These are phyloP conservation scores for Paramuricea clavata DNA, from an alignment of 92 coral and sea anemone genomes.

Conservation along the genomic window DNA sequence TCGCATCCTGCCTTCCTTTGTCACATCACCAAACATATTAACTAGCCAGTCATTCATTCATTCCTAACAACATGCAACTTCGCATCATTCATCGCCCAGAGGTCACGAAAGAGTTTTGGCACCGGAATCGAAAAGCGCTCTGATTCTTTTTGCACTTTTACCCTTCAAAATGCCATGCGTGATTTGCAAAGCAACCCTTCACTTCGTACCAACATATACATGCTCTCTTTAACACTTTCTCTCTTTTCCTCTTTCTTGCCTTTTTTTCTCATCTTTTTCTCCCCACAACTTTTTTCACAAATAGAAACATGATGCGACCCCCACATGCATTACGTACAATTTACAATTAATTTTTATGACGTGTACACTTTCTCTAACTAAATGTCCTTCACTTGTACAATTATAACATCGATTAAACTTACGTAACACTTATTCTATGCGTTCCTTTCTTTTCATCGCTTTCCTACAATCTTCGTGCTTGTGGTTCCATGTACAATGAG, in stretches of 20 bases:
- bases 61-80: constrained; percentile 47
- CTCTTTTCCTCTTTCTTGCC: neutral
- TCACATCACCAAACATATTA: constrained; percentile 53
- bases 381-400: constrained; percentile 56
- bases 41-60: constrained; percentile 72
- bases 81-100: constrained; percentile 35
- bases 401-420: constrained; percentile 63
- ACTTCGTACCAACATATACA: constrained; percentile 56
- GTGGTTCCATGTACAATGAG: constrained; percentile 59
- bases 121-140: constrained; percentile 74
- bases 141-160: constrained; percentile 47
- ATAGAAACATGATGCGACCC: constrained; percentile 57
- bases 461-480: constrained; percentile 57
- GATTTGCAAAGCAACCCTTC: constrained; percentile 70
- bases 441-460: constrained; percentile 27
- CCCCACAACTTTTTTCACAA: constrained; percentile 38
- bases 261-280: neutral
- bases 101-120: constrained; percentile 67
- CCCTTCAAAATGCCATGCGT: constrained; percentile 68
- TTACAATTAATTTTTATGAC: too few relatives aligned
- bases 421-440: constrained; percentile 33
- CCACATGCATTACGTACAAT: constrained; percentile 46
- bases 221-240: neutral
- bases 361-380: constrained; percentile 52
- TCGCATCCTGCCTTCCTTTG: constrained; percentile 36